Conservation (phyloP, 2,797 vertebrate species). For the Lindbergichthys nudifrons region DNA sequence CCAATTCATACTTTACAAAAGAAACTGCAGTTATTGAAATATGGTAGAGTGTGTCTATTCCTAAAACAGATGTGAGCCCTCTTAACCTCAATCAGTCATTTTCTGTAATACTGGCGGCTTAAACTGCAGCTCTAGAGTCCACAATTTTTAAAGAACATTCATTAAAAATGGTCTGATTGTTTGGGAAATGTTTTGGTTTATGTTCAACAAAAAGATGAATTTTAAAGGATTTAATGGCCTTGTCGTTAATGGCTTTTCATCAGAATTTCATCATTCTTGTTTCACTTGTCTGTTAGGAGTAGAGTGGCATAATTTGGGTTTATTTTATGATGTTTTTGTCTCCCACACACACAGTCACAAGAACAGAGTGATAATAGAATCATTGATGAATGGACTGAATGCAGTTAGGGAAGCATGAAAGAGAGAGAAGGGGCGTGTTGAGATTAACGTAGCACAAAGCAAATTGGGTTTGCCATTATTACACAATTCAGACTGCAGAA, state of each 20-base stretch:
- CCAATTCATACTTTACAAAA: no score
- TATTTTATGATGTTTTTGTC: conserved; percentile 54
- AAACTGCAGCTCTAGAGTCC: conserved; percentile 33
- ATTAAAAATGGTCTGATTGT: conserved; percentile 59
- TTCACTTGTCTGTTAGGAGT: conserved; percentile 60
- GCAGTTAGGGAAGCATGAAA: conserved; percentile 80
- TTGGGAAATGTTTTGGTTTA: conserved; percentile 65
- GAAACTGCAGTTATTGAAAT: no score
- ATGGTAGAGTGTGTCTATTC: conserved; percentile 31
- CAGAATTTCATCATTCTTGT: conserved; percentile 62
- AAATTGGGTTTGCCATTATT: conserved; percentile 85
- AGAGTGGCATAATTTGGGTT: conserved; percentile 68
- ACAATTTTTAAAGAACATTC: conserved; percentile 12
- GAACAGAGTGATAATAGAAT: conserved; percentile 80
- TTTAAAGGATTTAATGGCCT: conserved; percentile 65
- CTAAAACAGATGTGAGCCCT: conserved; percentile 58
- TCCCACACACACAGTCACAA: conserved; percentile 40
- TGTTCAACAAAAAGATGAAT: conserved; percentile 60
- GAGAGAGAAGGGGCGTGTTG: conserved; percentile 77
- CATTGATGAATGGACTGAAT: conserved; percentile 81
- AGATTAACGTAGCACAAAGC: conserved; percentile 84
- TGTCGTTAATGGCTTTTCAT: conserved; percentile 54
- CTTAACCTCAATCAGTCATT: conserved; percentile 58
- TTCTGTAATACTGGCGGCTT: conserved; percentile 39
- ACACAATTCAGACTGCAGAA: conserved; percentile 80